Base-by-base conservation (phyloP, 2,888 invertebrate genomes). In the Glaucopsyche alexis region DNA sequence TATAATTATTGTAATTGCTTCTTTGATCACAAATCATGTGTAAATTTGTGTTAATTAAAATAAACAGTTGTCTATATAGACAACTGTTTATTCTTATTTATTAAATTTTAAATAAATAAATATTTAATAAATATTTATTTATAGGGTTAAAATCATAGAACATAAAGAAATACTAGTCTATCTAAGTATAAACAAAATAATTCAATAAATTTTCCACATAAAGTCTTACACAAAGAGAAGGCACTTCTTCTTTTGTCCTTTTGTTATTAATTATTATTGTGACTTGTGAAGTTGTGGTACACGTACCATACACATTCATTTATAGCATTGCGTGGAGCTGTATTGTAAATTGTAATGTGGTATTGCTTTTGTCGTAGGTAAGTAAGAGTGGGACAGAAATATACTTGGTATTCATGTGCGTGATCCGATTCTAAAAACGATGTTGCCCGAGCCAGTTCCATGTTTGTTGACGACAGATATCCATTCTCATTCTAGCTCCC, bases 391-490 rank as follows among this genome's bases (percentile, higher is more conserved):
- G 16, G 42, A 67, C 14, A 67, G 16, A 67, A 19, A 67, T 52
- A 72, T 67, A 66, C 16, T 67, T 45, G 6, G 40, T 45, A 67
- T 42, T 55, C 55, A 42, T 67, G n/a, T 55, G 40, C 50, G 52
- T 29, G 8, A 74, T 73, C 87, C 91, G 92, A 91, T 79, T 83
- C 73, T 76, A 81, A 90, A 90, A 91, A 91, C 92, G 91, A 91
- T 92, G 91, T 85, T 86, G 87, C 80, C 81, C 90, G 91, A 91
- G 65, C 52, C 78, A 77, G 79, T 81, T 80, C 73, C 38, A 75
- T 80, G 73, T 73, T 69, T 78, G 79, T 79, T 79, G 80, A 80
- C 80, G 76, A 81, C 71, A 29, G 71, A 64, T 65, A 78, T 72
- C 47, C 72, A 19, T 72, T 72, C 72, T 67, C 72, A 19, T 72